Conservation (phyloP, 1,140 invertebrate genomes). For the Eriocheir sinensis region DNA sequence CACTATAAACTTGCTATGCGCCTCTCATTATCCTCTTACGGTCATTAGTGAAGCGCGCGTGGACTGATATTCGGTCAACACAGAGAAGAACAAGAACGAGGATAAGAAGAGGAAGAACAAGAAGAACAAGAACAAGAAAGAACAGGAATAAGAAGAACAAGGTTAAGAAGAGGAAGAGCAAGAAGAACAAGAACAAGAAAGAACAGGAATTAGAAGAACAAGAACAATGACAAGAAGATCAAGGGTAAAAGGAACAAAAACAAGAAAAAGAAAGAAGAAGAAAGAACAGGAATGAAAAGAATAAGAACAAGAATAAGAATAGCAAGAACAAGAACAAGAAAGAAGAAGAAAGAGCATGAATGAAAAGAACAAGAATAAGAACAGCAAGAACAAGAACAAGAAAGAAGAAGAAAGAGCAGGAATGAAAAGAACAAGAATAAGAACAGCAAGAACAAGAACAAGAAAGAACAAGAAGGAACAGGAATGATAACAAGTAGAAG, state of each 20-base stretch:
- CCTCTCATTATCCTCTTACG: too few relatives aligned
- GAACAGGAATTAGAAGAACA: too few relatives aligned
- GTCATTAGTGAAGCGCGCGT: too few relatives aligned
- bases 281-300: background rate
- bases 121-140: too few relatives aligned
- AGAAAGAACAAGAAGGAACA: background rate
- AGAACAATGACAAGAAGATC: background rate
- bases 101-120: too few relatives aligned
- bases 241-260: too few relatives aligned
- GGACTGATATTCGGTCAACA: too few relatives aligned
- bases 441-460: background rate
- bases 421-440: background rate
- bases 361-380: background rate
- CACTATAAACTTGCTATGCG: too few relatives aligned
- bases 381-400: background rate
- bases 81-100: too few relatives aligned
- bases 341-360: background rate
- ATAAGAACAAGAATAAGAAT: background rate
- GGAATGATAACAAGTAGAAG: background rate
- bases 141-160: too few relatives aligned
- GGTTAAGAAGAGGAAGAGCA: constrained; percentile 7
- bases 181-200: background rate
- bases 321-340: background rate
- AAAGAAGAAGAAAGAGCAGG: background rate
- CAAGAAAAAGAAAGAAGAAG: background rate